Base-by-base conservation (phyloP, 1,140 invertebrate genomes). In the Hyles vespertilio region DNA sequence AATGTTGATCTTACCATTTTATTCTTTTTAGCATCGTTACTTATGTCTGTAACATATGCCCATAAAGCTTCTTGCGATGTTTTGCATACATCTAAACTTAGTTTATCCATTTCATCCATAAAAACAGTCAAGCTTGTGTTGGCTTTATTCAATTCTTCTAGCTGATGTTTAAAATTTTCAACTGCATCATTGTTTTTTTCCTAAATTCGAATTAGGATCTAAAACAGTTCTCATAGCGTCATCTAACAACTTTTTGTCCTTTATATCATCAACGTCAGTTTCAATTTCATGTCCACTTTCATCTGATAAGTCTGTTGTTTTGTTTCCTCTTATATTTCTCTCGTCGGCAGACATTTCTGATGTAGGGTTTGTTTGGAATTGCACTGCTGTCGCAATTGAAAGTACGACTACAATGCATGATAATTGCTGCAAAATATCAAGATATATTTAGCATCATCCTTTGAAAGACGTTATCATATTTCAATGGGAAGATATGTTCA, bases 281-380 rank as follows among this genome's bases (percentile, higher is more conserved):
- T 83, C 82, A 36, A 81, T 59, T 69, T 86, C 82, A 51, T 81
- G 77, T 33, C 77, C 81, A 56, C 84, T 84, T 65, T 86, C 83
- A 48, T 87, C 78, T 5, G 77, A 83, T 53, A 71, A 65, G 10
- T 86, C 83, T 8, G 60, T 5, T 12, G 79, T 84, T 76, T 72
- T 80, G 54, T 81, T 83, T 32, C 32, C 58, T 70, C 71, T 83
- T 9, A 67, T 11, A 64, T 56, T 77, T 65, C 72, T 86, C n/a
- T 86, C 83, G 63, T 87, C 86, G 33, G 72, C 66, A 51, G 83
- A 84, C 69, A 89, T 84, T 61, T 86, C 86, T 67, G 86, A 87
- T 32, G 75, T 80, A 9, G 81, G 77, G 57, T 82, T 82, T 11
- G 65, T 63, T 36, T 61, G 69, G 66, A 75, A 82, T 54, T 81